Conservation (phyloP, 2,888 invertebrate genomes). For the Machimus rusticus region DNA sequence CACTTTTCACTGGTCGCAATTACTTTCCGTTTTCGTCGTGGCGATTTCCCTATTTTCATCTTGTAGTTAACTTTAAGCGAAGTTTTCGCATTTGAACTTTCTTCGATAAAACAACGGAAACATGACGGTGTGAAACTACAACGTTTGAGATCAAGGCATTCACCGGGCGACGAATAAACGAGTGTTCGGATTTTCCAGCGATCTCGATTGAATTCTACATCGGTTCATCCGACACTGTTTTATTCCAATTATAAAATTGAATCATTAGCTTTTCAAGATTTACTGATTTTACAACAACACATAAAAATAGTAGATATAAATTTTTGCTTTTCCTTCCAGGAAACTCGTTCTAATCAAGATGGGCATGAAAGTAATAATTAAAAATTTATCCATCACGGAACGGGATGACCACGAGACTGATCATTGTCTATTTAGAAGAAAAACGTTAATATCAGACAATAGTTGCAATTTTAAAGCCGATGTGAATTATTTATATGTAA, state of each 20-base stretch:
- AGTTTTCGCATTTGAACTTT: background rate
- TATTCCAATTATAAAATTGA: background rate
- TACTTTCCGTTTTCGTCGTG: background rate
- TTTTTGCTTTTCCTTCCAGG: no score
- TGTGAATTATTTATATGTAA: no score
- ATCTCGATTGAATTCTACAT: background rate
- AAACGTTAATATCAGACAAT: no score
- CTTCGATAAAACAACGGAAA: background rate
- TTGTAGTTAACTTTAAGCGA: background rate
- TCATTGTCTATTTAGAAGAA: no score
- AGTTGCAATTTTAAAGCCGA: no score
- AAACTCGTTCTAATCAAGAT: no score
- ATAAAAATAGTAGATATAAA: no score
- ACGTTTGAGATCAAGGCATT: background rate
- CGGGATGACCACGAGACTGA: no score
- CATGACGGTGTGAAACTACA: background rate
- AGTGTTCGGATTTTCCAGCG: background rate
- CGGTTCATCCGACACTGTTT: background rate
- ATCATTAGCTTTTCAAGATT: background rate
- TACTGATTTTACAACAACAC: background rate
- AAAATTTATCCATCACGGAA: no score
- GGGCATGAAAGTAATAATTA: no score
- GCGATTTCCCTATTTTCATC: slow-evolving; percentile 12
- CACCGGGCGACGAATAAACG: background rate
- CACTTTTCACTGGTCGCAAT: background rate